These are phyloP conservation scores for Quiscalus mexicanus DNA, from an alignment of 2,113 vertebrate genomes.

Conservation along the genomic window DNA sequence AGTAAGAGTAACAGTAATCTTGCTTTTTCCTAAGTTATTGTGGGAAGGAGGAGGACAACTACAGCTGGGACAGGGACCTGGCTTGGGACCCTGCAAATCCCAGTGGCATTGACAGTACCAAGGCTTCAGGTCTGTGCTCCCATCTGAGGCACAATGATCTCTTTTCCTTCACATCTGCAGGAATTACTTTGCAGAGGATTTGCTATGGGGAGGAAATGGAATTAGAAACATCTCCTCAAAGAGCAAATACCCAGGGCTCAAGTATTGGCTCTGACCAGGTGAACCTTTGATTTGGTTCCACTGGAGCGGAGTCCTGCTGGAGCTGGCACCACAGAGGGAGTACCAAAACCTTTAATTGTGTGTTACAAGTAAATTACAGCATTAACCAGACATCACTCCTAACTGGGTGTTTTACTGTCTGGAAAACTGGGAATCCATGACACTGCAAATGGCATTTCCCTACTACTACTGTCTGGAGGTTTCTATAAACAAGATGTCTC, in stretches of 20 bases:
- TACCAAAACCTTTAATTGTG: not conserved
- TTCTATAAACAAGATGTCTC: not conserved
- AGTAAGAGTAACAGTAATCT: not conserved
- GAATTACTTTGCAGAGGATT: not conserved
- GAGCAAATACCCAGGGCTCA: not conserved
- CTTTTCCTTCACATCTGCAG: not conserved
- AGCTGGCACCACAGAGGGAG: not conserved
- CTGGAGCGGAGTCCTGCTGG: not conserved
- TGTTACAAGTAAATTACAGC: not conserved
- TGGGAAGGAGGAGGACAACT: not conserved
- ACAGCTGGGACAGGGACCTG: not conserved
- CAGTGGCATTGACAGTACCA: accelerated
- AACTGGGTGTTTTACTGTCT: not conserved
- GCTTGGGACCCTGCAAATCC: not conserved
- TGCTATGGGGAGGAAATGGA: not conserved
- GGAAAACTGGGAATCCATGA: not conserved
- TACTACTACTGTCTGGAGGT: not conserved
- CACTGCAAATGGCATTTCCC: not conserved
- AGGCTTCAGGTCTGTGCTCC: not conserved
- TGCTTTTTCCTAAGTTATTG: not conserved
- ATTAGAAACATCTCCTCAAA: not conserved
- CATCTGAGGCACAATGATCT: not conserved
- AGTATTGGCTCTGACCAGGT: accelerated
- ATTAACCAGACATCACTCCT: not conserved
- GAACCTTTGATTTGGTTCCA: not conserved